Base-by-base conservation (phyloP, 2,113 vertebrate genomes). In the Ammodramus savannarum region DNA sequence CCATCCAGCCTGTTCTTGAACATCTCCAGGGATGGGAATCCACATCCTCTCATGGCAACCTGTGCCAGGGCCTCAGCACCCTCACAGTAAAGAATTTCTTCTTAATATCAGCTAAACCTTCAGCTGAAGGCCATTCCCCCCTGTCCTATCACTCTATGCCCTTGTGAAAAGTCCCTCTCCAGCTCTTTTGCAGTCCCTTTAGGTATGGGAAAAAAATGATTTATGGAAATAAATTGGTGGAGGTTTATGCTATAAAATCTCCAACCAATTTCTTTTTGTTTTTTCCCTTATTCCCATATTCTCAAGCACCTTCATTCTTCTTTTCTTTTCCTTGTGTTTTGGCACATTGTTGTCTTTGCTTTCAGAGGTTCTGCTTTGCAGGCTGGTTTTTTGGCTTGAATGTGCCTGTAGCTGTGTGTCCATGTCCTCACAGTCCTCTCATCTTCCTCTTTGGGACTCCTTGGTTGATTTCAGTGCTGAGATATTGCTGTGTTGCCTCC, bases 331-430 rank as follows among this genome's bases (percentile, higher is more conserved):
- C 29, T 32, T 3, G 0, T 52, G 17, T 61, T 79, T 85, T 46
- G 29, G 14, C 11, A 10, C 39, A 2, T 31, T 38, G 1, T 26
- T 76, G 9, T 7, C 16, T 46, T 63, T 89, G 29, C 26, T 85
- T 63, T 65, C 57, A 41, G 62, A 65, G 6, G 12, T 34, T 75
- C n/a, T 82, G 23, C 19, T n/a, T 68, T 75, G 17, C 77, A 25
- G 29, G 13, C 27, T 71, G 52, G 0, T 68, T 71, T 78, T 78
- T 18, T 73, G 43, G 16, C 54, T 19, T 2, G 1, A 0, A 0
- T 10, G 1, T 74, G 32, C 34, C n/a, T 74, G 4, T 46, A 11
- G n/a, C n/a, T 57, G 2, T 59, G 10, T 61, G 11, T 41, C 12
- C 31, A 15, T 15, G 13, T 51, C 13, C 58, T 55, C 32, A 6